These are phyloP conservation scores for Sebastes steindachneri DNA, from an alignment of 2,797 vertebrate species.

Conservation along the genomic window DNA sequence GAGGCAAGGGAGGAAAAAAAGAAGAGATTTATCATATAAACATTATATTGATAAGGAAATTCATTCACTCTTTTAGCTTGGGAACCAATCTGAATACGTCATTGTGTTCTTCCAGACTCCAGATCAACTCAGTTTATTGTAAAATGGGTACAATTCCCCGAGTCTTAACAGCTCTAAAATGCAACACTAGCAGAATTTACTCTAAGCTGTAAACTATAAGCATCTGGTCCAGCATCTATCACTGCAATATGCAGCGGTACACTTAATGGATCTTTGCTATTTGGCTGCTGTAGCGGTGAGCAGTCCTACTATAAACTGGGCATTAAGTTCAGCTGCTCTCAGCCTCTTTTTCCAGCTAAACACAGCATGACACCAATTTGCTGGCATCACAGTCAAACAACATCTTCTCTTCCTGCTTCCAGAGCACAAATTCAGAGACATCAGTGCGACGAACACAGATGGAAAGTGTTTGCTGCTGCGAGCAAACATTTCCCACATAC, in stretches of 20 bases:
- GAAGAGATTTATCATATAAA: background rate
- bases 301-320: slow-evolving; percentile 24
- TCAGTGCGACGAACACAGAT: slow-evolving; percentile 33
- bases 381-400: slow-evolving; percentile 25
- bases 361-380: slow-evolving; percentile 56
- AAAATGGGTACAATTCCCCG: background rate
- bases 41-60: background rate
- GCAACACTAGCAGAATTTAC: background rate
- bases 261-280: slow-evolving; percentile 3
- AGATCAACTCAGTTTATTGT: background rate
- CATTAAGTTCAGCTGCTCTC: slow-evolving; percentile 30
- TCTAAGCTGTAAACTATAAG: background rate
- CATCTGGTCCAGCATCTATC: background rate
- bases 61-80: background rate
- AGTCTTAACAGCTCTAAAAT: background rate
- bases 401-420: slow-evolving; percentile 20
- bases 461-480: slow-evolving; percentile 34
- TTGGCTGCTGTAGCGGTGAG: slow-evolving; percentile 12
- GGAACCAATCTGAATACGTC: background rate
- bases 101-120: background rate
- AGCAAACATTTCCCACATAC: slow-evolving; percentile 52
- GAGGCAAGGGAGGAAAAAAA: background rate
- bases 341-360: slow-evolving; percentile 37
- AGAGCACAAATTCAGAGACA: slow-evolving; percentile 13
- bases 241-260: background rate